Base-by-base conservation (phyloP, 1,140 invertebrate genomes). In the Scaptomyza montana region DNA sequence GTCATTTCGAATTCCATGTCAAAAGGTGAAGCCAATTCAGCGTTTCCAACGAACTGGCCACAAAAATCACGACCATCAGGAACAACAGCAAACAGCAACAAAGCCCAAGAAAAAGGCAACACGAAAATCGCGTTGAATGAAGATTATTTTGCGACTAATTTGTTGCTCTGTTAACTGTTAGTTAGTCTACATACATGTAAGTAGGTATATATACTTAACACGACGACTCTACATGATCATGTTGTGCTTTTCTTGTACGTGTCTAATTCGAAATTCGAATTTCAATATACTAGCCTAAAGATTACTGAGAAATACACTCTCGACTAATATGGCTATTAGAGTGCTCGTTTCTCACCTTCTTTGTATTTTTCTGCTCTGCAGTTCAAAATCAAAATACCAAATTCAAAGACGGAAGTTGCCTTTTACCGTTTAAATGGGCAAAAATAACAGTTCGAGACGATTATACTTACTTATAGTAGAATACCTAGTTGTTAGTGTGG, bases 1-100 rank as follows among this genome's bases (percentile, higher is more conserved):
- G 85, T 89, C 84, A 89, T 89, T 89, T 89, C 77, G 71, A 77
- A 89, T 89, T 89, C 85, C 84, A 89, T 89, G 84, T 89, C 84
- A 89, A 89, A 89, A 89, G 84, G 84, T 89, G 84, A 89, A 89
- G 84, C 80, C 84, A 89, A 89, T 89, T 89, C 77, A 84, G 61
- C 77, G 85, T 78, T 89, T 89, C 84, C 80, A 45, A 66, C 77
- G 85, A 89, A 89, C 80, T 80, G 85, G 84, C 55, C 84, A 89
- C 74, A 73, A 77, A 82, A 84, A 84, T 89, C 84, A 89, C 84
- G 84, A 89, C 80, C 56, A 70, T 63, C 30, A 45, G 39, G 56
- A 65, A 75, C 49, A 12, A 62, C 57, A 70, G 55, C 25, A 57
- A 67, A 76, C 41, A 41, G 8, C 43, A 25, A 33, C 46, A 39